Evolutionary conservation across 2,113 vertebrate species (phyloP), one percentile per base, ranked within the genome.

Genomic region (Cynocephalus volans): DNA sequence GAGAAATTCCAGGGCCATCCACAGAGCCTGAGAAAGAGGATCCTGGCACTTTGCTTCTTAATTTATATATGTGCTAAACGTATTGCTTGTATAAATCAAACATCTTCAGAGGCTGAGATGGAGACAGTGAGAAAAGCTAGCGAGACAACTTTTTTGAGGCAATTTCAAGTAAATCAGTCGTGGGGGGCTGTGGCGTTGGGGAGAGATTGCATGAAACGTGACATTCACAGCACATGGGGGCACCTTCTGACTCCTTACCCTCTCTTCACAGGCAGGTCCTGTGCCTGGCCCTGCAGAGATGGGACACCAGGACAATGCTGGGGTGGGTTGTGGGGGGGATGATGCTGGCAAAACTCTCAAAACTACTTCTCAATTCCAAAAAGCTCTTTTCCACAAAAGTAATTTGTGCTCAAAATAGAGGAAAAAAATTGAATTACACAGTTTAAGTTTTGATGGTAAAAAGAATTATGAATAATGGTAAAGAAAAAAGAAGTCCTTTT

Each of bases 361-460:
- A 81, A 60, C 1, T 41, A 50, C 41, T 19, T n/a, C 26, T 80
- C 50, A 48, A 81, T 56, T 93, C 95, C 31, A 76, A 72, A 91
- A 93, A 84, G 18, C 48, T 94, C 36, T 88, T 67, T 93, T 80
- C 67, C 52, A 83, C 28, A 90, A 89, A 90, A 77, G 65, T 41
- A 56, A 77, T 50, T 75, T 48, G 5, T 45, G 28, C 31, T 85
- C 21, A 21, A 75, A 97, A 90, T 15, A 88, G 65, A 93, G 23
- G 24, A 21, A 36, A 33, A 18, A 83, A 33, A 18, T 19, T 41
- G 86, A 77, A 89, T 24, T 62, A 54, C 69, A 24, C 60, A 58
- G 54, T 41, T 90, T 88, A 85, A 82, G 12, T 92, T 72, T 89
- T 84, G 17, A 94, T 67, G 79, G 79, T 60, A 86, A 96, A 77